Percentiles rank a stretch among this genome's conserved stretches.
Conservation (phyloP, 2,797 vertebrate genomes). For the Otus scops region DNA sequence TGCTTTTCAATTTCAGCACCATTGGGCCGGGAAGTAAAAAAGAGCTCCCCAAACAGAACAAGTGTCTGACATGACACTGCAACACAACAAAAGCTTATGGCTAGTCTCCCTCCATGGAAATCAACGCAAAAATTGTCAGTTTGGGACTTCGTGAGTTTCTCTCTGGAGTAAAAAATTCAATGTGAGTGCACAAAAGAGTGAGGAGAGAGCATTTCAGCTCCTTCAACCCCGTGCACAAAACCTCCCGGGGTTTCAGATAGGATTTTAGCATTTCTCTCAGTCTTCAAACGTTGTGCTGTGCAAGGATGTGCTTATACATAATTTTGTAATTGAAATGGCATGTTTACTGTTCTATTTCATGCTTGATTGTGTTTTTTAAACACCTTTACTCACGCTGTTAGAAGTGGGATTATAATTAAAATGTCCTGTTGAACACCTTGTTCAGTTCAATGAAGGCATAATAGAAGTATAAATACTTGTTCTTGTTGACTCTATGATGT, state of each 20-base stretch:
- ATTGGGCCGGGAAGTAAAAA: background rate
- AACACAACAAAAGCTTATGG: background rate
- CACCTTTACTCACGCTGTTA: constrained; percentile 57
- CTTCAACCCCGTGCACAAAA: background rate
- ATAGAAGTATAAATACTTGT: constrained; percentile 56
- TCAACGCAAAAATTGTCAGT: constrained; percentile 41
- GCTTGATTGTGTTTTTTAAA: constrained; percentile 76
- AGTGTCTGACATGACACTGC: background rate
- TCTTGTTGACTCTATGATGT: constrained; percentile 58
- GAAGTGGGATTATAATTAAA: constrained; percentile 66
- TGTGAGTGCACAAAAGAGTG: constrained; percentile 25
- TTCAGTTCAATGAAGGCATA: constrained; percentile 63
- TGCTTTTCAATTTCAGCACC: background rate
- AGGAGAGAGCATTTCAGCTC: constrained; percentile 25
- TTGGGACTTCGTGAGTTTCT: constrained; percentile 50
- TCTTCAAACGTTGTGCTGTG: constrained; percentile 62
- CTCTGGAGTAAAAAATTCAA: constrained; percentile 38
- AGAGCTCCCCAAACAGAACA: background rate
- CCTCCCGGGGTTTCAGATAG: constrained; percentile 3
- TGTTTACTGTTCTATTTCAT: constrained; percentile 70
- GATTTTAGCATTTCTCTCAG: constrained; percentile 20
- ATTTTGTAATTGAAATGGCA: constrained; percentile 71
- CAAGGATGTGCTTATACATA: constrained; percentile 68
- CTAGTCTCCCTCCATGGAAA: constrained; percentile 36
- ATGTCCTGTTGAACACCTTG: constrained; percentile 65